Conservation (phyloP, 92 coral and sea anemone genomes). For the Diadumene lineata region DNA sequence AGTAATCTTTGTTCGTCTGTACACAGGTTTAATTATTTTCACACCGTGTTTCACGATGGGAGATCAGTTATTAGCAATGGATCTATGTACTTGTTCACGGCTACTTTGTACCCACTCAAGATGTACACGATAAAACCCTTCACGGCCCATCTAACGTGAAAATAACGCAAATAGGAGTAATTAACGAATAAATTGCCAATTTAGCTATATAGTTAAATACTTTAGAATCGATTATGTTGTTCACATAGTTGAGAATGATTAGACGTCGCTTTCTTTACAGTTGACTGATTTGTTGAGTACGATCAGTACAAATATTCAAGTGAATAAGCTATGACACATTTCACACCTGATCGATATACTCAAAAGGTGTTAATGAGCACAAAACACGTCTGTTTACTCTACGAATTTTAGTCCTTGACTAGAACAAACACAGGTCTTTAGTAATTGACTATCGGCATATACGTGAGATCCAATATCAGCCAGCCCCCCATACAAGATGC, state of each 20-base stretch:
- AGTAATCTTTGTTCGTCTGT: not conserved
- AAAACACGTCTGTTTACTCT: too few species aligned
- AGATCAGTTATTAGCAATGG: not conserved
- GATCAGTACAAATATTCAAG: not conserved
- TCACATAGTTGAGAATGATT: slow-evolving; percentile 17
- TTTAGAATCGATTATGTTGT: not conserved
- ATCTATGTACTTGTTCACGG: not conserved
- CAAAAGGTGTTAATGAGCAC: too few species aligned
- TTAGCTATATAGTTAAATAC: slow-evolving; percentile 9
- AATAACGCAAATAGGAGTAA: slow-evolving; percentile 2
- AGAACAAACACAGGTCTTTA: too few species aligned
- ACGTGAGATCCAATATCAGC: too few species aligned
- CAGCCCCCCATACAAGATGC: too few species aligned
- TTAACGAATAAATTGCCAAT: slow-evolving; percentile 6
- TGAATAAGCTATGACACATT: too few species aligned
- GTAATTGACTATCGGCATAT: too few species aligned
- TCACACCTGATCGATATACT: too few species aligned
- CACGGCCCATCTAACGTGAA: slow-evolving; percentile 1
- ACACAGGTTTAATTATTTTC: not conserved
- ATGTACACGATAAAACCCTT: not conserved
- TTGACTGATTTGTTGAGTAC: slow-evolving; percentile 13
- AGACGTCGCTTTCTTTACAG: slow-evolving; percentile 8
- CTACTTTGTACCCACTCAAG: not conserved
- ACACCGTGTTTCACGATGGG: not conserved
- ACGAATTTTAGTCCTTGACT: too few species aligned